Conservation (phyloP, 2,888 invertebrate species). For the Acronicta alni region DNA sequence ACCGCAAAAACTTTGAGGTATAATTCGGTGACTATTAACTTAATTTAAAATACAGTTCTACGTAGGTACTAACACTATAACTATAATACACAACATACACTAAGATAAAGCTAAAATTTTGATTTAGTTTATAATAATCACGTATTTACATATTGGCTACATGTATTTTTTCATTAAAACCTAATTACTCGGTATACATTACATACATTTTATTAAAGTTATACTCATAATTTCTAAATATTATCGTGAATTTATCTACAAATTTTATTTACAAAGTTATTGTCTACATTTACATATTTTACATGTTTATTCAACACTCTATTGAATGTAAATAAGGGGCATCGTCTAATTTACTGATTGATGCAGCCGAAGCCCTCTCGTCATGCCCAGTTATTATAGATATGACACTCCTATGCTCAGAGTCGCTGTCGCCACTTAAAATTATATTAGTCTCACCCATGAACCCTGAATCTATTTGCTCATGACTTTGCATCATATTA, state of each 20-base stretch:
- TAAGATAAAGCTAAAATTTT: slow-evolving; percentile 8
- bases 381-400: slow-evolving; percentile 82
- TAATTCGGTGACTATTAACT: slow-evolving; percentile 66
- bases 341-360: slow-evolving; percentile 77
- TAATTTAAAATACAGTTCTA: slow-evolving; percentile 27
- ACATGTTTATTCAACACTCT: slow-evolving; percentile 70
- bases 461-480: slow-evolving; percentile 85
- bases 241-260: slow-evolving; percentile 6
- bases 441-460: slow-evolving; percentile 85
- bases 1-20: slow-evolving; percentile 64
- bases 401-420: slow-evolving; percentile 85
- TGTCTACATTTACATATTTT: slow-evolving; percentile 32
- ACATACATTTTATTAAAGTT: slow-evolving; percentile 2
- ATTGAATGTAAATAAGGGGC: slow-evolving; percentile 78
- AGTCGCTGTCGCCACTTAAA: slow-evolving; percentile 85
- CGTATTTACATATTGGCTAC: background rate
- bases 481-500: slow-evolving; percentile 68
- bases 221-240: slow-evolving; percentile 22
- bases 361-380: slow-evolving; percentile 75
- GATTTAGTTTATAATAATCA: background rate
- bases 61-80: slow-evolving; percentile 5
- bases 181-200: slow-evolving; percentile 5
- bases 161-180: slow-evolving; percentile 13
- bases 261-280: slow-evolving; percentile 50
- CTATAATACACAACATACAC: slow-evolving; percentile 15